Conservation (phyloP, 2,113 vertebrate species). For the Planiliza haematocheilus region DNA sequence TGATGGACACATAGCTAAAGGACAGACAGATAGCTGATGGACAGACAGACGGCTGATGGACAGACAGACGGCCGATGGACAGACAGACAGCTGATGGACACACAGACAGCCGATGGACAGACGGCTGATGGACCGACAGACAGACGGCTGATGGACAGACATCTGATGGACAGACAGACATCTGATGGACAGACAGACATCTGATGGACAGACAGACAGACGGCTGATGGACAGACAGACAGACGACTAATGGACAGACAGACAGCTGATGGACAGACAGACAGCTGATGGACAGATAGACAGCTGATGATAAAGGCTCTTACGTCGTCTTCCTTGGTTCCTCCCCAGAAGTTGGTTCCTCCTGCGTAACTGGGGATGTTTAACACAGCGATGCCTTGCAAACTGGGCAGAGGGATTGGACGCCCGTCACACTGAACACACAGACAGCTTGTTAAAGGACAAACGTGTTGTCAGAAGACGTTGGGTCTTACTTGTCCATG, state of each 20-base stretch:
- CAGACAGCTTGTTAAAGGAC: background rate
- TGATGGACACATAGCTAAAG: no score
- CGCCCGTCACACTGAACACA: slow-evolving; percentile 89
- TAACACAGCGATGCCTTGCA: slow-evolving; percentile 94
- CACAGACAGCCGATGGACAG: no score
- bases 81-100: no score
- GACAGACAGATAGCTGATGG: no score
- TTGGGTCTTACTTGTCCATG: no score
- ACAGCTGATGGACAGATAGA: background rate
- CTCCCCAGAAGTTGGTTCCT: slow-evolving; percentile 97
- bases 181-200: background rate
- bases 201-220: background rate
- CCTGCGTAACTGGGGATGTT: slow-evolving; percentile 96
- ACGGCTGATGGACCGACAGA: no score
- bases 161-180: no score
- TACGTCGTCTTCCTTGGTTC: slow-evolving; percentile 96
- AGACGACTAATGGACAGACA: background rate
- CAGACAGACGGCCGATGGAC: background rate
- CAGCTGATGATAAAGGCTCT: slow-evolving; percentile 65
- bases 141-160: background rate
- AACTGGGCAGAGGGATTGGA: slow-evolving; percentile 92
- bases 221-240: background rate
- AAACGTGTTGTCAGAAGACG: background rate
- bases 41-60: background rate
- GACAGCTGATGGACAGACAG: background rate